A percentile compares a stretch with the other conserved stretches of the same genome.
Evolutionary conservation across 2,797 vertebrate genomes (phyloP).

Genomic region (Falco berigora): DNA sequence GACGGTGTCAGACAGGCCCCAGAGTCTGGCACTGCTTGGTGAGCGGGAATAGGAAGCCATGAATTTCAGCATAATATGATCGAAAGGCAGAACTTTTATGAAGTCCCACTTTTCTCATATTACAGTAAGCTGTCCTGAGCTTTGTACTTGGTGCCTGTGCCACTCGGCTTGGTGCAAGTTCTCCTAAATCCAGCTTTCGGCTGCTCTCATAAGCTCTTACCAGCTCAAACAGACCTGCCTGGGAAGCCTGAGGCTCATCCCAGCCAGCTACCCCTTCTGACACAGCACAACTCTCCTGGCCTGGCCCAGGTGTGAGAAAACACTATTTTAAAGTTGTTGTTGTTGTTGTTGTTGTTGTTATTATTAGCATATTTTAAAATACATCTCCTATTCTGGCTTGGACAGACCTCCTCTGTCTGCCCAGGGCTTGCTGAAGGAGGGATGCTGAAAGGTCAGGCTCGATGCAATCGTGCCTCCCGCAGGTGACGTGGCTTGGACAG

Average conservation of each 20-base stretch:
- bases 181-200: not conserved
- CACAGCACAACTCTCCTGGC: not conserved
- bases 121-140: not conserved
- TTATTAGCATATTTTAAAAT: not conserved
- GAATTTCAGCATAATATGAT: not conserved
- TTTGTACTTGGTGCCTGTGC: not conserved
- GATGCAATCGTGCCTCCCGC: fast-evolving
- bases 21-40: not conserved
- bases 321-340: not conserved
- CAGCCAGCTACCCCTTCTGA: not conserved
- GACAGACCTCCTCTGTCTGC: not conserved
- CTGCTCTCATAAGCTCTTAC: not conserved
- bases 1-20: not conserved
- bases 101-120: not conserved
- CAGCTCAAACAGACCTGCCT: not conserved
- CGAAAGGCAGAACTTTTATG: not conserved
- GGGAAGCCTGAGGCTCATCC: not conserved
- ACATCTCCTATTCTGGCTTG: not conserved
- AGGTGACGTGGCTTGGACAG: not conserved
- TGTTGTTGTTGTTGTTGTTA: too few relatives aligned
- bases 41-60: not conserved
- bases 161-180: not conserved
- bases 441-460: not conserved
- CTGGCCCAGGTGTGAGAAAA: not conserved
- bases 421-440: not conserved